Evolutionary conservation across 2,888 invertebrate species (phyloP).

Genomic region (Parelbella ahira): DNA sequence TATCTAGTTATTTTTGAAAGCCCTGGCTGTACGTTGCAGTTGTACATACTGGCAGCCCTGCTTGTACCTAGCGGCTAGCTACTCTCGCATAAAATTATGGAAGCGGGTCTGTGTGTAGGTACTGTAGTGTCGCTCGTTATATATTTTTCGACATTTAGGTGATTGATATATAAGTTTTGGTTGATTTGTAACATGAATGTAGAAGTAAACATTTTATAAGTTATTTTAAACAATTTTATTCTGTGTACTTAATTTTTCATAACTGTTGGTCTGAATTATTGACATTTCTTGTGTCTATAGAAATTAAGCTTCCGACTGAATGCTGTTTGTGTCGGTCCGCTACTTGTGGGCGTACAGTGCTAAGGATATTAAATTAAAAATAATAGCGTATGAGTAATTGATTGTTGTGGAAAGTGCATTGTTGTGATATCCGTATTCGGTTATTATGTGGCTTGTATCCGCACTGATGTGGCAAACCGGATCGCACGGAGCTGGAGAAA

Average conservation of each 20-base stretch:
- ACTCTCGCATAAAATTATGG: too few species aligned
- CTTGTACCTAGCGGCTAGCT: too few species aligned
- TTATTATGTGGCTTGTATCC: conserved; percentile 62
- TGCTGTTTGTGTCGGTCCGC: conserved; percentile 58
- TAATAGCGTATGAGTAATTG: conserved; percentile 42
- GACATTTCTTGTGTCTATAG: conserved; percentile 60
- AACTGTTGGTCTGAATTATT: conserved; percentile 58
- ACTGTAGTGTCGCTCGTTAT: too few species aligned
- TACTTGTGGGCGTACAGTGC: conserved; percentile 57
- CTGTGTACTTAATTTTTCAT: conserved; percentile 3
- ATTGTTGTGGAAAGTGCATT: conserved; percentile 38
- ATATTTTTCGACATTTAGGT: too few species aligned
- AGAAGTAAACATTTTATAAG: conserved; percentile 2
- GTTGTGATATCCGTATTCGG: conserved; percentile 36
- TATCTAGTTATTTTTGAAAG: too few species aligned
- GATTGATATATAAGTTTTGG: too few species aligned
- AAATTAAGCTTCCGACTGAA: conserved; percentile 49
- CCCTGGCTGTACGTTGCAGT: too few species aligned
- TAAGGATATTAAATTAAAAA: conserved; percentile 36
- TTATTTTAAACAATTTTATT: neutral
- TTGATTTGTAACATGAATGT: conserved; percentile 9
- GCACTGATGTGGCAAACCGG: conserved; percentile 76
- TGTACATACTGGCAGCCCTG: too few species aligned
- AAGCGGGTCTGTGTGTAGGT: too few species aligned
- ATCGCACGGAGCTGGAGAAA: conserved; percentile 66